These are phyloP conservation scores for Patiria pectinifera DNA, from an alignment of 53 echinoderm and acorn worm species.

Conservation along the genomic window DNA sequence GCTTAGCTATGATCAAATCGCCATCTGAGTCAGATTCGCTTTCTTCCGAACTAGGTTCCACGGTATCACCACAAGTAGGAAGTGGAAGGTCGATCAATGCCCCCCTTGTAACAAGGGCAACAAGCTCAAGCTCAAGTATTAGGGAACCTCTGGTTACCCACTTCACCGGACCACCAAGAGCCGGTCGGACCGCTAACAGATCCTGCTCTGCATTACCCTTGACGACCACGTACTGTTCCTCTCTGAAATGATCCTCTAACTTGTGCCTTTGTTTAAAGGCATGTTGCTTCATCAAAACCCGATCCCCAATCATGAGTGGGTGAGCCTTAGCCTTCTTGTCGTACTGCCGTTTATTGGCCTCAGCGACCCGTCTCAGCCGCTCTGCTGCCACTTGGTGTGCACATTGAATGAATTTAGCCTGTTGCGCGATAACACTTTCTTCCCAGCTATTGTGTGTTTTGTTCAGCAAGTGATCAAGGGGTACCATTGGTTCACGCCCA, in stretches of 20 bases:
- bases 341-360: constrained; percentile 6
- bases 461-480: constrained; percentile 28
- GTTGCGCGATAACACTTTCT: constrained; percentile 19
- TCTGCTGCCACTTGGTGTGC: neutral
- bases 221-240: neutral
- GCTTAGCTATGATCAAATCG: too few relatives aligned
- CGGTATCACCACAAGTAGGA: too few relatives aligned
- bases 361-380: neutral
- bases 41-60: too few relatives aligned
- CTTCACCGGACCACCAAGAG: too few relatives aligned
- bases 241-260: neutral
- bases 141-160: too few relatives aligned
- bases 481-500: neutral
- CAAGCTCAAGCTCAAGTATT: too few relatives aligned
- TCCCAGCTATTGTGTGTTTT: constrained; percentile 9
- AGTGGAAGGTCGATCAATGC: too few relatives aligned
- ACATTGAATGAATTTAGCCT: neutral
- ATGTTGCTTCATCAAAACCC: neutral
- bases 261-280: neutral
- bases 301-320: neutral
- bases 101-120: too few relatives aligned
- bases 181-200: neutral
- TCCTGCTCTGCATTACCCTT: neutral
- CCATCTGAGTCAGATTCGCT: too few relatives aligned
- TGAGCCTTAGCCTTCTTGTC: neutral